These are phyloP conservation scores for Coracias cyanogaster DNA, from an alignment of 2,797 vertebrate species.

Conservation along the genomic window DNA sequence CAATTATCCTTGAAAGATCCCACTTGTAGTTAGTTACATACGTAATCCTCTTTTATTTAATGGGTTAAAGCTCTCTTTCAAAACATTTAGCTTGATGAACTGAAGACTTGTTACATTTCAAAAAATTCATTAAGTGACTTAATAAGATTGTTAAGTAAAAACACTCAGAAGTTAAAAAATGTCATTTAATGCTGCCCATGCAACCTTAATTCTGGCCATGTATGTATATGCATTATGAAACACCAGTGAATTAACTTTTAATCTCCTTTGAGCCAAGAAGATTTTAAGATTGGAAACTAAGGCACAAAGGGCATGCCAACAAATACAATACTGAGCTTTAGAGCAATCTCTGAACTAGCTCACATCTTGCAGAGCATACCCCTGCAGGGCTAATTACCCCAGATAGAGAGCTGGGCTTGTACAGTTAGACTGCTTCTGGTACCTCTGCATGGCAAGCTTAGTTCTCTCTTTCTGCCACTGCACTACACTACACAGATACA, in stretches of 20 bases:
- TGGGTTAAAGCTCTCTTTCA: conserved; percentile 38
- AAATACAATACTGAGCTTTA: conserved; percentile 39
- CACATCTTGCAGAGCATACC: background rate
- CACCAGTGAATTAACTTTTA: conserved; percentile 62
- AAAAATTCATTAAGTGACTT: conserved; percentile 56
- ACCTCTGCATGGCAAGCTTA: background rate
- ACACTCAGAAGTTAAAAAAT: conserved; percentile 44
- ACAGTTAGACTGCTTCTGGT: background rate
- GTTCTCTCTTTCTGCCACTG: background rate
- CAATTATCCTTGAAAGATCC: conserved; percentile 57
- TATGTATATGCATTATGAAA: conserved; percentile 9
- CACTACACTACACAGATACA: background rate
- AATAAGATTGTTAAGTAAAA: conserved; percentile 48
- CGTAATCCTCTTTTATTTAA: conserved; percentile 60
- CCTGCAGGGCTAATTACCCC: conserved; percentile 44
- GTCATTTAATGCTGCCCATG: background rate
- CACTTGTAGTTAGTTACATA: conserved; percentile 26
- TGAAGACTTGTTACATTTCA: background rate
- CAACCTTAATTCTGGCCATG: background rate
- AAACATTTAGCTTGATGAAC: conserved; percentile 46
- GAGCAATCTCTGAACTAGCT: background rate
- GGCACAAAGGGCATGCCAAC: conserved; percentile 45
- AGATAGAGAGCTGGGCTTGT: background rate
- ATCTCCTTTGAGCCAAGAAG: conserved; percentile 53
- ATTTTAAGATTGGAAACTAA: conserved; percentile 56